phyloP scores from a whole-genome alignment of 2,888 invertebrate species.

The Drosophila algonquin region DNA sequence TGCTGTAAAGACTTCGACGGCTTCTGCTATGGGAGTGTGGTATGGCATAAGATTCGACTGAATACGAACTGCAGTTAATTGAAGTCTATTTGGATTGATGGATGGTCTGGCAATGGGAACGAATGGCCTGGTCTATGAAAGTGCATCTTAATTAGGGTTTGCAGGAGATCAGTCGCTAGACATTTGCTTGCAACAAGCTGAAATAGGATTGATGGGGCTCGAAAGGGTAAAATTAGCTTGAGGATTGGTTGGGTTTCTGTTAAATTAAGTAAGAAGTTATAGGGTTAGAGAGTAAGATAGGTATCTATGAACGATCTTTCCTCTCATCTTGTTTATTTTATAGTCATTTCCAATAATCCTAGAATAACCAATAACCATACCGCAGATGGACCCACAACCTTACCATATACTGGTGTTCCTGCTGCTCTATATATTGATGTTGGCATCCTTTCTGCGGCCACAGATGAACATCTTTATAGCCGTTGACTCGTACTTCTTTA shows the following conservation, averaged over 20 bases:
- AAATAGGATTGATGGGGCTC: slow-evolving; percentile 17
- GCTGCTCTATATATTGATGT: slow-evolving; percentile 23
- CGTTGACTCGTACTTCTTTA: slow-evolving; percentile 27
- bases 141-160: slow-evolving; percentile 37
- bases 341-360: no score
- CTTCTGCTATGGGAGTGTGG: not conserved
- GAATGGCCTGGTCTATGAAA: slow-evolving; percentile 22
- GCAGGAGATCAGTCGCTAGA: not conserved
- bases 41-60: not conserved
- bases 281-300: no score
- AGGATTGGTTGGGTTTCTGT: not conserved
- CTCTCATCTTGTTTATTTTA: no score
- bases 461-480: slow-evolving; percentile 30
- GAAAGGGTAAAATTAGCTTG: no score
- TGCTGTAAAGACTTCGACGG: slow-evolving; percentile 42
- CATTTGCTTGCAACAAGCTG: not conserved
- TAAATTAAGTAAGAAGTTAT: not conserved
- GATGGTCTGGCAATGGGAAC: slow-evolving; percentile 17
- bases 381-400: not conserved
- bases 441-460: slow-evolving; percentile 31
- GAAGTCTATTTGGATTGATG: slow-evolving; percentile 42
- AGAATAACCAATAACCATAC: no score
- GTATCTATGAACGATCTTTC: no score
- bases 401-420: slow-evolving; percentile 12
- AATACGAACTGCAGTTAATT: slow-evolving; percentile 29